phyloP scores from a whole-genome alignment of 2,797 vertebrate species.

The Glossophaga mutica region DNA sequence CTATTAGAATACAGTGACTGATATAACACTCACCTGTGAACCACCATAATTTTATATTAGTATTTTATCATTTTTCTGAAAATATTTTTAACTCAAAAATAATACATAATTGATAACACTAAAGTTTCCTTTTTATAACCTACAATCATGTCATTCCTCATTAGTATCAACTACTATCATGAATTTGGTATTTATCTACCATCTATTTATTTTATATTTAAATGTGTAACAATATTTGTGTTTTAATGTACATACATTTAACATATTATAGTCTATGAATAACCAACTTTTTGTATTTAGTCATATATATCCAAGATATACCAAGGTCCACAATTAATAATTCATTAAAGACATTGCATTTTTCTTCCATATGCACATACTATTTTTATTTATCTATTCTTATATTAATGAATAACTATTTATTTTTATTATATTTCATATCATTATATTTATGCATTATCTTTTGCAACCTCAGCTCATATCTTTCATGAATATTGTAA shows the following conservation, averaged over 20 bases:
- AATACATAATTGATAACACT: not conserved
- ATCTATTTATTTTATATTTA: not conserved
- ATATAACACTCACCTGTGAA: not conserved
- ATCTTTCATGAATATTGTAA: not conserved
- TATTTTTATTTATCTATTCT: not conserved
- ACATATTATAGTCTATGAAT: not conserved
- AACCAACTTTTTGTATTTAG: not conserved
- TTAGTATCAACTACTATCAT: not conserved
- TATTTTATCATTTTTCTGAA: not conserved
- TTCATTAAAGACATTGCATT: not conserved
- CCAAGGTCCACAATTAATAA: not conserved
- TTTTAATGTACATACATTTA: not conserved
- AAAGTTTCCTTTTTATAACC: not conserved
- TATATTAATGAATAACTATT: not conserved
- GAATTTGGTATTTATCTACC: not conserved
- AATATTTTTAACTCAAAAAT: not conserved
- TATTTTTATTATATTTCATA: constrained; percentile 6
- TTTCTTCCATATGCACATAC: not conserved
- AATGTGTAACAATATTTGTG: not conserved
- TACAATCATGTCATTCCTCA: not conserved
- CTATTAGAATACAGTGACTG: not conserved
- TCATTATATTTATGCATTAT: not conserved
- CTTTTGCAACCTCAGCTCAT: not conserved
- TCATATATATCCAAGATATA: not conserved
- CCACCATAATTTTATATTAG: not conserved